Conservation (phyloP, 2,113 vertebrate species). For the Phycodurus eques region DNA sequence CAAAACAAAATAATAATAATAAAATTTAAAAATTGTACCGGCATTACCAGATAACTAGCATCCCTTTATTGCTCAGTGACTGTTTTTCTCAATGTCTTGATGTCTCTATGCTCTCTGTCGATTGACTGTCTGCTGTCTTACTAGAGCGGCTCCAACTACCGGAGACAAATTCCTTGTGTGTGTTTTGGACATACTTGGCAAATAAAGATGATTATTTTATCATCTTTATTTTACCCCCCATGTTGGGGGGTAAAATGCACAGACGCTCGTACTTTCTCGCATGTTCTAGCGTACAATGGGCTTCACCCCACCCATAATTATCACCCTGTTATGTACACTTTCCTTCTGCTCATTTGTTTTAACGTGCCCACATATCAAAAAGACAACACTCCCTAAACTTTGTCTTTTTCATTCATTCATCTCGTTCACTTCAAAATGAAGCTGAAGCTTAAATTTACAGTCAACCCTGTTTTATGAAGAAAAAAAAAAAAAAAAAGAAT, state of each 20-base stretch:
- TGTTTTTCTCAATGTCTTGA: no score
- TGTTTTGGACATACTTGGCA: no score
- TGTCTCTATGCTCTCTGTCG: no score
- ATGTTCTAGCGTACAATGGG: constrained; percentile 43
- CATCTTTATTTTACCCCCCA: no score
- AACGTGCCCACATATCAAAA: neutral
- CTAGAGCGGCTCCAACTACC: no score
- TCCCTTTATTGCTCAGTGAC: no score
- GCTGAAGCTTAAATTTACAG: constrained; percentile 25
- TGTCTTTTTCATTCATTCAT: constrained; percentile 22
- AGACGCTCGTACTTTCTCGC: constrained; percentile 19
- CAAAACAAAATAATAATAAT: no score
- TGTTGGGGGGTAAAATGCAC: neutral
- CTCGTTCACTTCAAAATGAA: constrained; percentile 13
- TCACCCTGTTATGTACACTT: constrained; percentile 47
- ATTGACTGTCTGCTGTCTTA: no score
- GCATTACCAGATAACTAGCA: no score
- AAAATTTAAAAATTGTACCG: no score
- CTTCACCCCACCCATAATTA: constrained; percentile 59
- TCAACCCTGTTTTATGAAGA: constrained; percentile 3
- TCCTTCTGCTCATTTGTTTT: constrained; percentile 46
- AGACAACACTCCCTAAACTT: neutral
- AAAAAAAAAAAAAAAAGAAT: constrained; percentile 15
- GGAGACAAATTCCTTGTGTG: no score
- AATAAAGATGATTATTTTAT: no score